Base-by-base conservation (phyloP, 1,140 invertebrate genomes). In the Sarcophaga peregrina region DNA sequence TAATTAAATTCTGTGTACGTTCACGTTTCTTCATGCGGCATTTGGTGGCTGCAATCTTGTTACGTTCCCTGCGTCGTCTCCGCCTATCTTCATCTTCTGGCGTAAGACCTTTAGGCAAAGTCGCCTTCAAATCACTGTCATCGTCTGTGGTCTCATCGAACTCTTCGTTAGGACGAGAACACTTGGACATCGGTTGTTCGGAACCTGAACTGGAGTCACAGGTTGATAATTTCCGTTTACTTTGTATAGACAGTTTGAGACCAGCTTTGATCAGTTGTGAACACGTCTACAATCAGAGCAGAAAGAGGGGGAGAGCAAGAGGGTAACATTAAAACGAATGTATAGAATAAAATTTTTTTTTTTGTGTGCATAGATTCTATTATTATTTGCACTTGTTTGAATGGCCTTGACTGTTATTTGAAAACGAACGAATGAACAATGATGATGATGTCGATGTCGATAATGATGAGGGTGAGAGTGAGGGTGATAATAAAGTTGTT, bases 41-140 rank as follows among this genome's bases (percentile, higher is more conserved):
- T 90, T 98, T 98, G 20, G 97, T 98, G 11, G 97, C 97, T 17
- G 97, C 97, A 72, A 98, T 95, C 93, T 98, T 98, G 91, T 98
- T 98, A 80, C 97, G 93, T 91, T 98, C 97, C 84, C 97, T 93
- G 86, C 96, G 92, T 81, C 96, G 92, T 74, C 95, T 91, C 81
- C 96, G 92, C 46, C 96, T 92, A 86, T 97, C 96, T 91, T 98
- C 96, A 86, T 98, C 97, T 92, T 98, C 97, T 17, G 96, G 94
- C 11, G 97, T 98, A 84, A 98, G 91, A 0, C 89, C 89, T 82
- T 90, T 90, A 0, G 86, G 83, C 25, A 84, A 82, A 0, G 87
- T 86, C 1, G 81, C 20, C 58, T 89, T 90, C 15, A 86, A 85
- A 81, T 89, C 87, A 80, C 86, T 88, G 15, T 90, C 89, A 76